Evolutionary conservation across 2,888 invertebrate genomes (phyloP).

Genomic region (Labia minor): DNA sequence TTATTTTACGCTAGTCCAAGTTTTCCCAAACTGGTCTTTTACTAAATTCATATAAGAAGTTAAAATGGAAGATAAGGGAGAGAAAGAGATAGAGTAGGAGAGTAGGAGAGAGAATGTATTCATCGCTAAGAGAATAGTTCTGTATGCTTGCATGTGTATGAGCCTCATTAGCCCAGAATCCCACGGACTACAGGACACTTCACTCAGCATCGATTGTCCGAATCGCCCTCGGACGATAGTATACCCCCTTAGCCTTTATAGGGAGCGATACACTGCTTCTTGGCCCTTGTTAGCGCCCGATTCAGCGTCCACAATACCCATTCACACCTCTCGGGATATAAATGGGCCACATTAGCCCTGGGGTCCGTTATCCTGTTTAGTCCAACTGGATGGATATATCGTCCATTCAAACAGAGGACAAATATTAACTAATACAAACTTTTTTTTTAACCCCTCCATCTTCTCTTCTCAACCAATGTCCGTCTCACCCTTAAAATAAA

Average conservation of each 20-base stretch:
- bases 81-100: too few species aligned
- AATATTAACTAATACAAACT: slow-evolving; percentile 13
- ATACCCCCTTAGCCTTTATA: background rate
- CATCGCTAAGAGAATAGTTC: background rate
- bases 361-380: slow-evolving; percentile 8
- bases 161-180: background rate
- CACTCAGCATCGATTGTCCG: slow-evolving; percentile 5
- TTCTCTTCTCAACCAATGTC: too few species aligned
- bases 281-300: slow-evolving; percentile 7
- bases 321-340: slow-evolving; percentile 8
- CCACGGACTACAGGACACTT: slow-evolving; percentile 2
- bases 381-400: background rate
- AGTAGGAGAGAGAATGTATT: background rate
- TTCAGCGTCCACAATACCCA: background rate
- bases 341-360: slow-evolving; percentile 2
- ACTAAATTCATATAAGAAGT: too few species aligned
- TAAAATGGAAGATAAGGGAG: too few species aligned
- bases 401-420: background rate
- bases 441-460: background rate
- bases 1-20: too few species aligned
- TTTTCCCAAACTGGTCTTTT: too few species aligned
- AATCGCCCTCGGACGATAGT: background rate
- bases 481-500: too few species aligned
- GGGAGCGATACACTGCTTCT: background rate
- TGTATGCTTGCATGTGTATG: background rate